phyloP scores from a whole-genome alignment of 1,140 invertebrate genomes.

The Drosophila orena region DNA sequence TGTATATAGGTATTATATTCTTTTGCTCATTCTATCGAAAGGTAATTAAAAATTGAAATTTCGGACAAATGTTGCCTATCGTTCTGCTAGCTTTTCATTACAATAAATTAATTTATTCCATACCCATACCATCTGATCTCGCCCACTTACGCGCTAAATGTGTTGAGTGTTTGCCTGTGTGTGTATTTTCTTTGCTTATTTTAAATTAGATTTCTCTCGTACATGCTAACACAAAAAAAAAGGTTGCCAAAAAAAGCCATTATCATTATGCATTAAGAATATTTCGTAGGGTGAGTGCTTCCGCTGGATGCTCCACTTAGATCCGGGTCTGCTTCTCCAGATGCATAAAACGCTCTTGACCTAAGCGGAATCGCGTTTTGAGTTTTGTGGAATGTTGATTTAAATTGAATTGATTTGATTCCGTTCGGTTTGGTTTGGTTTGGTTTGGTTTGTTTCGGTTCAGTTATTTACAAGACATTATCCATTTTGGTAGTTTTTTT shows the following conservation, averaged over 20 bases:
- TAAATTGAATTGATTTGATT: conserved; percentile 11
- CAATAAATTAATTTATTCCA: conserved; percentile 17
- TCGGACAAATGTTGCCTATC: conserved; percentile 21
- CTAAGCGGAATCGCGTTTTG: conserved; percentile 27
- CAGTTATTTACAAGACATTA: conserved; percentile 30
- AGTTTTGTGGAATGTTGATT: conserved; percentile 60
- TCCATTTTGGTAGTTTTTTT: conserved; percentile 12
- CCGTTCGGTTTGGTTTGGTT: too few species aligned
- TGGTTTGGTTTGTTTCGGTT: conserved; percentile 3
- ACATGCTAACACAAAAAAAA: conserved; percentile 30
- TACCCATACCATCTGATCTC: background rate
- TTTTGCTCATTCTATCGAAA: conserved; percentile 9
- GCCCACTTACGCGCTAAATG: conserved; percentile 18
- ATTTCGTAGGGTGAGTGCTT: conserved; percentile 32
- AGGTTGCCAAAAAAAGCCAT: conserved; percentile 17
- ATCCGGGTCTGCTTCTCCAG: conserved; percentile 73
- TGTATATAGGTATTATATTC: conserved; percentile 10
- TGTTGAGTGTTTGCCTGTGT: conserved; percentile 15
- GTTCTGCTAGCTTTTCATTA: conserved; percentile 27
- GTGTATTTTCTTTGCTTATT: conserved; percentile 42
- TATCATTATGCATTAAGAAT: conserved; percentile 7
- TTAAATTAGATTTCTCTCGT: conserved; percentile 26
- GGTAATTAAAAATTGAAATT: conserved; percentile 18
- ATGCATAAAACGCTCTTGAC: conserved; percentile 81
- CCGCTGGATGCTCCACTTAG: conserved; percentile 34